These are phyloP conservation scores for Drosophila oshimai DNA, from an alignment of 1,140 invertebrate genomes.

Conservation along the genomic window DNA sequence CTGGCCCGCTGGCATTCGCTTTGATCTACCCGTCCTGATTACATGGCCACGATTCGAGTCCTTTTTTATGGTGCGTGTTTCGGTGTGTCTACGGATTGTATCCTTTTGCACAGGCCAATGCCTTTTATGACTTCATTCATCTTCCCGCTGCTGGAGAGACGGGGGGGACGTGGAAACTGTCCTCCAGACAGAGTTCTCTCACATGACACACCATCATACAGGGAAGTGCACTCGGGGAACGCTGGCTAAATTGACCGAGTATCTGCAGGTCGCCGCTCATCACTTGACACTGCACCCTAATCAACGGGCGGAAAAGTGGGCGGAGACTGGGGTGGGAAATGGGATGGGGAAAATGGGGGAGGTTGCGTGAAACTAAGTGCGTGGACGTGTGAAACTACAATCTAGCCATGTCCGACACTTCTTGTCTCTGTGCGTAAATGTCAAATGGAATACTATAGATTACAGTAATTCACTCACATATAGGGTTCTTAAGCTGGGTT, in stretches of 20 bases:
- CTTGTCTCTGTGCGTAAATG: slow-evolving; percentile 16
- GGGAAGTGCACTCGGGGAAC: slow-evolving; percentile 27
- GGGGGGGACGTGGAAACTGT: not conserved
- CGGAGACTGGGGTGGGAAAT: not conserved
- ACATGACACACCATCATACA: slow-evolving; percentile 38
- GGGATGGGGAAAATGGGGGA: not conserved
- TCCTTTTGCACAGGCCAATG: slow-evolving; percentile 65
- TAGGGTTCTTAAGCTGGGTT: not conserved
- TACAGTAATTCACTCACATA: slow-evolving; percentile 14
- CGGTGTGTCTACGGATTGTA: slow-evolving; percentile 34
- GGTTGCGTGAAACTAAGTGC: not conserved
- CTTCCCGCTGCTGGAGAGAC: not conserved
- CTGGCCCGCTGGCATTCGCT: slow-evolving; percentile 54
- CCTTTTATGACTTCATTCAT: slow-evolving; percentile 56
- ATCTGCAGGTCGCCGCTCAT: slow-evolving; percentile 21
- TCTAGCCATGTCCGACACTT: slow-evolving; percentile 18
- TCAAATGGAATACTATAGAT: slow-evolving; percentile 12
- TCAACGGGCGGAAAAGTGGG: not conserved
- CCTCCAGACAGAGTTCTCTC: not conserved
- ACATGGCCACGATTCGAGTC: slow-evolving; percentile 42
- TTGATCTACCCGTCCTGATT: slow-evolving; percentile 56
- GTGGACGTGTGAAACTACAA: slow-evolving; percentile 14
- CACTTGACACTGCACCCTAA: slow-evolving; percentile 41
- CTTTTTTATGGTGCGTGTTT: slow-evolving; percentile 41
- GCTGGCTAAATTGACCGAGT: slow-evolving; percentile 33